Evolutionary conservation across 2,888 invertebrate genomes (phyloP).

Genomic region (Ctenicera cuprea): DNA sequence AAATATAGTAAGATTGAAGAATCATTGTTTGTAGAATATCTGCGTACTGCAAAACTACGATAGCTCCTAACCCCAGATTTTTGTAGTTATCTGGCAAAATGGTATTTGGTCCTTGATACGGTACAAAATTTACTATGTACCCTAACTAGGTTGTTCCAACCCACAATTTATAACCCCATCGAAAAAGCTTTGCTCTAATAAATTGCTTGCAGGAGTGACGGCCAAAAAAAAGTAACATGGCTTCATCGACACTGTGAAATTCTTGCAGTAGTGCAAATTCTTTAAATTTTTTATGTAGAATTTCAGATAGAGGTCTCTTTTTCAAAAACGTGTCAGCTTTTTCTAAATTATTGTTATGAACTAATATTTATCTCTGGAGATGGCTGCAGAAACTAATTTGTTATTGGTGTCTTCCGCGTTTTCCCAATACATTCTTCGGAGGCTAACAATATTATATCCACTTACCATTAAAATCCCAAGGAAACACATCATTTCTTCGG

Average conservation of each 20-base stretch:
- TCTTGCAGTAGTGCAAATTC: constrained; percentile 39
- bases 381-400: constrained; percentile 56
- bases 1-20: constrained; percentile 15
- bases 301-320: constrained; percentile 57
- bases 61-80: constrained; percentile 34
- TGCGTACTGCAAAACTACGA: constrained; percentile 49
- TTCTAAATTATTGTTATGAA: constrained; percentile 57
- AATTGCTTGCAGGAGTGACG: constrained; percentile 57
- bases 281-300: constrained; percentile 52
- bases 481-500: constrained; percentile 41
- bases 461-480: constrained; percentile 58
- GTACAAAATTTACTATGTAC: constrained; percentile 39
- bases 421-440: constrained; percentile 60
- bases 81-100: constrained; percentile 34
- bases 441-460: constrained; percentile 57
- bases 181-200: constrained; percentile 61
- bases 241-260: constrained; percentile 53
- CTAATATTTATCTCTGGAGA: constrained; percentile 59
- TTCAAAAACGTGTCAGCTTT: constrained; percentile 60
- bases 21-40: constrained; percentile 29
- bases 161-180: constrained; percentile 58
- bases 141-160: constrained; percentile 28
- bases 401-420: constrained; percentile 55
- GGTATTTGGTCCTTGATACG: constrained; percentile 36
- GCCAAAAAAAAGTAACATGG: constrained; percentile 54